Base-by-base conservation (phyloP, 2,797 vertebrate species). In the Oceanodroma leucorhoa region DNA sequence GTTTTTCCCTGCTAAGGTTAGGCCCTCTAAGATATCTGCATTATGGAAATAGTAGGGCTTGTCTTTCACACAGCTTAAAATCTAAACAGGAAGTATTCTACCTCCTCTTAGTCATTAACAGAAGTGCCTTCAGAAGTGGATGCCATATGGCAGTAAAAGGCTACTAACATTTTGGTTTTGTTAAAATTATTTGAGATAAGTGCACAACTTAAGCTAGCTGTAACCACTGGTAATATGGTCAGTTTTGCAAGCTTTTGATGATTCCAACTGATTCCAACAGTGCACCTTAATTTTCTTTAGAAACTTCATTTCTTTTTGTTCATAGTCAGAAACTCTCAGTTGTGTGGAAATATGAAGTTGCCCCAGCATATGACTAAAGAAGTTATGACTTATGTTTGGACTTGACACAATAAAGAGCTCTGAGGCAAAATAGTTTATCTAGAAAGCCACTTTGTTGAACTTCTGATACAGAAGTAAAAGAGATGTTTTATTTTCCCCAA, bases 81-180 rank as follows among this genome's bases (percentile, higher is more conserved):
- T 53, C 70, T 80, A 20, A 83, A 41, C 53, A n/a, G 17, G 32
- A 87, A 70, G 12, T 77, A 17, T 73, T 93, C 83, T 93, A 51
- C 71, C 80, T 94, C 85, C 85, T 94, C 72, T 79, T 66, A 62
- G 36, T 73, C 85, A 64, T 48, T 83, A 88, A 94, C 43, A 91
- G 80, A 89, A 95, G 93, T 95, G 93, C 95, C 94, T 96, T 96
- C 54, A 81, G 51, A 70, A 67, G 4, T 38, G n/a, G 30, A 71
- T 95, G 64, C 78, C 53, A 50, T 48, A 38, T 14, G 51, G 58
- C 77, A 89, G 46, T 58, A 90, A 75, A 77, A 92, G 51, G 40
- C 83, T 41, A 76, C 48, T 66, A 48, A 87, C 9, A 5, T 53
- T 21, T 19, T 78, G 16, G 73, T 29, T 18, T 40, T 14, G 5